Base-by-base conservation (phyloP, 2,113 vertebrate species). In the Nestor notabilis region DNA sequence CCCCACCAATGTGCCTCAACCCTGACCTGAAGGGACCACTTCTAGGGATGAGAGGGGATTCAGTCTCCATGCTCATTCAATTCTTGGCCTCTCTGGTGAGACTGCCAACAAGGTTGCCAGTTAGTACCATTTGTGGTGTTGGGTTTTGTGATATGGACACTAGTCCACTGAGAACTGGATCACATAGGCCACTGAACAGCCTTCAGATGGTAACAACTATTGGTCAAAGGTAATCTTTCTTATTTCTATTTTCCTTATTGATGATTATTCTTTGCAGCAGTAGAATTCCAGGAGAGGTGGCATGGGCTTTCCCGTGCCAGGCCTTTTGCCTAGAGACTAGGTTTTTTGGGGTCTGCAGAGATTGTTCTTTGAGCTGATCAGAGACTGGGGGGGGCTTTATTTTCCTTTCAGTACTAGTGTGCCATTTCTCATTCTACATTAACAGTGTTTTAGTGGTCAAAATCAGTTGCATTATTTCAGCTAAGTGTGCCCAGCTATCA, bases 11-110 rank as follows among this genome's bases (percentile, higher is more conserved):
- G 97, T 97, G 97, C 97, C 96, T 96, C 97, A 97, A 97, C 97
- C 97, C 96, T 97, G 96, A 96, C 97, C 97, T 97, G 95, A 97
- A 97, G 97, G 96, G 97, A 97, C 96, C 96, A 97, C 97, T 97
- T 97, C 96, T 97, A 97, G 97, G 97, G 97, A 97, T 97, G 97
- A 97, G 96, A 97, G 97, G 97, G 97, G 95, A 97, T 97, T 97
- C 96, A 97, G 97, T 97, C 97, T 97, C 97, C 96, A 97, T 95
- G 97, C 97, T 95, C 96, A 97, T 95, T 97, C 94, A 97, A 95
- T 97, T 97, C 95, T 97, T 97, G 97, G 97, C 96, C 97, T 97
- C 93, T 97, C 95, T 97, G 97, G 96, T 95, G 96, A 97, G 94
- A 95, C 97, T 97, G 97, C 97, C 97, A 97, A 84, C 97, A 97